Evolutionary conservation across 64 coral and sea anemone species (phyloP).

Genomic region (Actinia tenebrosa): DNA sequence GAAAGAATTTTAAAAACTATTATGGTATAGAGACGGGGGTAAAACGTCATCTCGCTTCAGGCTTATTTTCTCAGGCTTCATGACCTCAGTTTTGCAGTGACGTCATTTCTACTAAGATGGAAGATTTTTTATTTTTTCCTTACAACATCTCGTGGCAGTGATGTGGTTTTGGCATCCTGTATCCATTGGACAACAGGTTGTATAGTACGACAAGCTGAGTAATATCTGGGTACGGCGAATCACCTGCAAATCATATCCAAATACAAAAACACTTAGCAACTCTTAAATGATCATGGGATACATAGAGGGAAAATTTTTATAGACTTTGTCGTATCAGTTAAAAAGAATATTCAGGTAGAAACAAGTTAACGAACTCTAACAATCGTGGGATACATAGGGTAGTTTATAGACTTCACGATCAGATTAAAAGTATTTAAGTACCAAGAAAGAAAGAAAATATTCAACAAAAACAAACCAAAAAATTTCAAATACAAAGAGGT

Average conservation of each 20-base stretch:
- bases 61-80: no score
- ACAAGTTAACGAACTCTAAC: no score
- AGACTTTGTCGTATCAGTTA: no score
- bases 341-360: no score
- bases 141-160: conserved; percentile 84
- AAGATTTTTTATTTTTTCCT: not conserved
- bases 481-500: not conserved
- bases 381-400: not conserved
- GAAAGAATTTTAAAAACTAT: no score
- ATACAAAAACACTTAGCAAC: not conserved
- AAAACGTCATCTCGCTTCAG: no score
- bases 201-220: conserved; percentile 27
- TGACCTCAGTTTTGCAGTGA: no score
- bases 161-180: conserved; percentile 51
- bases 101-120: no score
- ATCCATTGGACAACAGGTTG: conserved; percentile 33
- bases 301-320: not conserved
- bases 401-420: no score
- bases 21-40: no score
- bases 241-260: conserved; percentile 12
- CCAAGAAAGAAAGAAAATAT: not conserved
- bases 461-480: no score
- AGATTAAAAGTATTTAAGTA: not conserved
- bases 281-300: not conserved
- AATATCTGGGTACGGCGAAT: conserved; percentile 52